Percentiles rank a stretch among this genome's conserved stretches.
phyloP scores from a whole-genome alignment of 2,888 invertebrate genomes.

The Petrophora chlorosata region DNA sequence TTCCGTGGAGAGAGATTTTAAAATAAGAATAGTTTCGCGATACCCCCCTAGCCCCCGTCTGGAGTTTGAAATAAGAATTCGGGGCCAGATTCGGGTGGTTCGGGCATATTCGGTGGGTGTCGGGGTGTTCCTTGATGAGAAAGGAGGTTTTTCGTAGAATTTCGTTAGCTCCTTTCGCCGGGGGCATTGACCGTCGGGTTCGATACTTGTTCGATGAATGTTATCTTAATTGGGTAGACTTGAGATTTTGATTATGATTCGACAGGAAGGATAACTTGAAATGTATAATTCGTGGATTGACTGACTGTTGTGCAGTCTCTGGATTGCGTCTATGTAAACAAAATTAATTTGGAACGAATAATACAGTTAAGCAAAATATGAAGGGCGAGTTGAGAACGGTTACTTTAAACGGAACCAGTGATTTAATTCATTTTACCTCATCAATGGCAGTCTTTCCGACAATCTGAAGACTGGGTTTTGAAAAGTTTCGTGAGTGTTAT shows the following conservation, averaged over 20 bases:
- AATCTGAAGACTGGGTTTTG: too few relatives aligned
- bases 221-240: slow-evolving; percentile 71
- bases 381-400: too few relatives aligned
- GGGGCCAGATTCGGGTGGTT: slow-evolving; percentile 76
- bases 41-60: slow-evolving; percentile 72
- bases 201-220: slow-evolving; percentile 73
- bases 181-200: slow-evolving; percentile 74
- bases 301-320: too few relatives aligned
- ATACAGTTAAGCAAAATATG: too few relatives aligned
- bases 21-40: slow-evolving; percentile 83
- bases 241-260: slow-evolving; percentile 11
- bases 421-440: too few relatives aligned
- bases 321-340: too few relatives aligned
- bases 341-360: too few relatives aligned
- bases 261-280: background rate
- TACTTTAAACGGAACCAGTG: too few relatives aligned
- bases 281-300: background rate
- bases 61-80: slow-evolving; percentile 83
- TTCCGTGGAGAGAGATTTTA: slow-evolving; percentile 83
- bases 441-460: too few relatives aligned
- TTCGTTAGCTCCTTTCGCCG: slow-evolving; percentile 71
- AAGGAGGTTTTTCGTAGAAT: slow-evolving; percentile 80
- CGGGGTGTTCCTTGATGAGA: slow-evolving; percentile 78
- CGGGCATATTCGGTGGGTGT: slow-evolving; percentile 75
- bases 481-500: too few relatives aligned